These are phyloP conservation scores for Cantharis rufa DNA, from an alignment of 2,888 invertebrate species.

Conservation along the genomic window DNA sequence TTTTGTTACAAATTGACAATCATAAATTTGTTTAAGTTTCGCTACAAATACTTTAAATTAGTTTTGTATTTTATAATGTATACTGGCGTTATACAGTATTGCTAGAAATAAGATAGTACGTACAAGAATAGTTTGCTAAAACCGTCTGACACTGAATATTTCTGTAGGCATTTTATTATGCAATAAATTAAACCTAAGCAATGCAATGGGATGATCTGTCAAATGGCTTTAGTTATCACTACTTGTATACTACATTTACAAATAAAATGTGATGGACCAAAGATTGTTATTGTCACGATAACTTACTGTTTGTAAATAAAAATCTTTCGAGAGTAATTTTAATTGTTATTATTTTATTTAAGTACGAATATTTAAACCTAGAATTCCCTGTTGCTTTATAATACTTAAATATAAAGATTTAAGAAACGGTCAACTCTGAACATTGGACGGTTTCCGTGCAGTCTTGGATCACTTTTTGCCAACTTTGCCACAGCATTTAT, in stretches of 20 bases:
- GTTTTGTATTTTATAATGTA: neutral
- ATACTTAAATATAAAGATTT: no score
- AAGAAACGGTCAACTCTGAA: no score
- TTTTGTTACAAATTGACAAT: neutral
- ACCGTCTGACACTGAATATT: neutral
- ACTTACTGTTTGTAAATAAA: conserved; percentile 2
- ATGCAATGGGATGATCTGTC: neutral
- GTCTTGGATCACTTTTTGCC: no score
- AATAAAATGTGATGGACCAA: conserved; percentile 2
- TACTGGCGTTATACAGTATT: neutral
- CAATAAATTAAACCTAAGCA: neutral
- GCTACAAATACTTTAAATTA: neutral
- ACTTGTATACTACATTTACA: neutral
- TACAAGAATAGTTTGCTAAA: neutral
- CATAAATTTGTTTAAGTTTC: neutral
- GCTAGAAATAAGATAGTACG: neutral
- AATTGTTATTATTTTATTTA: neutral
- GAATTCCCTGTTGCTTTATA: neutral
- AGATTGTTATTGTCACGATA: conserved; percentile 1
- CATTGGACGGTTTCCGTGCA: no score
- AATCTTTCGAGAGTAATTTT: neutral
- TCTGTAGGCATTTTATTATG: neutral
- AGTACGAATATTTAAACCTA: neutral
- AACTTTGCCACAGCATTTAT: no score
- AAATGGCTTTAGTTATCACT: neutral